Conservation (phyloP, 2,113 vertebrate species). For the Xenopus laevis region DNA sequence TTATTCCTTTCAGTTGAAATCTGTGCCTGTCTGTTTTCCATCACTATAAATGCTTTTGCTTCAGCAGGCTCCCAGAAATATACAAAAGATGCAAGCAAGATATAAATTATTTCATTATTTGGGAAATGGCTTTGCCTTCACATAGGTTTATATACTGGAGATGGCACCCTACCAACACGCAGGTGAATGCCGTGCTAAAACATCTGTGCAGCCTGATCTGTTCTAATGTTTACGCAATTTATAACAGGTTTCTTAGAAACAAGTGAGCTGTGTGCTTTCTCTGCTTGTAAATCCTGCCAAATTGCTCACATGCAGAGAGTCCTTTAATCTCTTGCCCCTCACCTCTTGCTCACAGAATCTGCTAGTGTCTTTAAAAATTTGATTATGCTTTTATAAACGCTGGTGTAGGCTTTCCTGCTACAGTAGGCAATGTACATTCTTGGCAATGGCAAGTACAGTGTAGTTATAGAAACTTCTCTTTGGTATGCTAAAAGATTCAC, state of each 20-base stretch:
- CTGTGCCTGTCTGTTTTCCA: not conserved
- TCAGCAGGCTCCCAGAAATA: not conserved
- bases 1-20: not conserved
- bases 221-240: slow-evolving; percentile 46
- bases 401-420: no score
- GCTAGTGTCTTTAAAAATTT: slow-evolving; percentile 28
- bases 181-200: slow-evolving; percentile 1
- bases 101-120: slow-evolving; percentile 1
- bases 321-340: slow-evolving; percentile 20
- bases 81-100: not conserved
- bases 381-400: slow-evolving; percentile 24
- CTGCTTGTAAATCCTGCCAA: slow-evolving; percentile 50
- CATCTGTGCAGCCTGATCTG: slow-evolving; percentile 22
- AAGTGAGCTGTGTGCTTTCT: slow-evolving; percentile 49
- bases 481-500: no score
- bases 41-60: not conserved
- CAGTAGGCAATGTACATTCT: no score
- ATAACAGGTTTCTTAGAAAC: slow-evolving; percentile 50
- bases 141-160: not conserved
- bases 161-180: slow-evolving; percentile 9
- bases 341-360: slow-evolving; percentile 24
- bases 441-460: no score
- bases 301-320: slow-evolving; percentile 32
- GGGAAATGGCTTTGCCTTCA: not conserved
- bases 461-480: no score